A percentile compares a stretch with the other conserved stretches of the same genome.
These are phyloP conservation scores for Lepisosteus oculatus DNA, from an alignment of 2,113 vertebrate species.

Conservation along the genomic window DNA sequence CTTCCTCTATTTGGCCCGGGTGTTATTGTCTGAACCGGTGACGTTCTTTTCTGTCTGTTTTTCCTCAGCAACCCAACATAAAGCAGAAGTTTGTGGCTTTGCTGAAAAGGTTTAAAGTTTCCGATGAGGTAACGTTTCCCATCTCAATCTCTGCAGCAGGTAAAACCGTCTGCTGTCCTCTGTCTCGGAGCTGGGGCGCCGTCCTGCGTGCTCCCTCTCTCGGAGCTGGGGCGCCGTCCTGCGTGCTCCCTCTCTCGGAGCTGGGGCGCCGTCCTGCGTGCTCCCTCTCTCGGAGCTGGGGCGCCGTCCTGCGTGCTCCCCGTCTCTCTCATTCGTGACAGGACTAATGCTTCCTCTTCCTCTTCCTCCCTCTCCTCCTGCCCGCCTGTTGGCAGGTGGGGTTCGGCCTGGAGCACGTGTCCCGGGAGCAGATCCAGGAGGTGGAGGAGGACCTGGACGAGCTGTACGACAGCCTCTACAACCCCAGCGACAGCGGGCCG, in stretches of 20 bases:
- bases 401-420: slow-evolving; percentile 86
- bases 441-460: slow-evolving; percentile 89
- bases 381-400: slow-evolving; percentile 63
- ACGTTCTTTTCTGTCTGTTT: slow-evolving; percentile 16
- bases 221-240: too few relatives aligned
- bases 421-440: slow-evolving; percentile 86
- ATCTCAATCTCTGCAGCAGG: neutral
- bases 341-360: neutral
- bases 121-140: slow-evolving; percentile 62
- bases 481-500: slow-evolving; percentile 90
- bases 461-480: slow-evolving; percentile 91
- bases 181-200: too few relatives aligned
- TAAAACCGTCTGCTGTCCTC: too few relatives aligned
- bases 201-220: too few relatives aligned
- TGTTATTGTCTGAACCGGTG: too few relatives aligned
- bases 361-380: neutral
- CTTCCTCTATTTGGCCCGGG: too few relatives aligned
- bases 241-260: too few relatives aligned
- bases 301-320: too few relatives aligned
- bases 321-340: neutral
- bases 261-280: too few relatives aligned
- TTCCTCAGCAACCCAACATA: slow-evolving; percentile 73
- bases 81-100: slow-evolving; percentile 78
- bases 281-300: too few relatives aligned
- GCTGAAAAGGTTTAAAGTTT: slow-evolving; percentile 71